A percentile compares a stretch with the other conserved stretches of the same genome.
phyloP scores from a whole-genome alignment of 64 coral and sea anemone species.

The Exaiptasia diaphana region DNA sequence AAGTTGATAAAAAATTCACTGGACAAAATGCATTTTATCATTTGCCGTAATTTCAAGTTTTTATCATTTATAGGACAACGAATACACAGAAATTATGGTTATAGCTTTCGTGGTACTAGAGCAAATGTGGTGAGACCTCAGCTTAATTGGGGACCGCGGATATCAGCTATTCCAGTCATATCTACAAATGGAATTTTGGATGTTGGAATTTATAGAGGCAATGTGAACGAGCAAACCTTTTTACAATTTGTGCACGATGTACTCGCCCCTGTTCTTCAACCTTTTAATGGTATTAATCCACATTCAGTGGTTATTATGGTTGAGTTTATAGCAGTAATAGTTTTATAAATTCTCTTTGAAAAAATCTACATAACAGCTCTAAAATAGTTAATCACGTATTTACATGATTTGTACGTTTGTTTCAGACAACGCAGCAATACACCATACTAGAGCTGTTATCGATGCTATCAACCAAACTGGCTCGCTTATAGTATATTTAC shows the following conservation, averaged over 20 bases:
- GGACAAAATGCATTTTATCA: no score
- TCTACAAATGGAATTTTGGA: constrained; percentile 51
- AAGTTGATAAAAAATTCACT: no score
- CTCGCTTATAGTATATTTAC: no score
- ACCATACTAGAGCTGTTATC: neutral
- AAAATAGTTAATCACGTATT: no score
- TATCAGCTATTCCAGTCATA: constrained; percentile 45
- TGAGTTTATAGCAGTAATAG: no score
- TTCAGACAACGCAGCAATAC: neutral
- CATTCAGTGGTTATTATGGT: constrained; percentile 34
- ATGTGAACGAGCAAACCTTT: constrained; percentile 43
- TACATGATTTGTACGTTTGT: neutral
- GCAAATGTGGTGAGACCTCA: neutral
- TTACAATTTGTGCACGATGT: neutral
- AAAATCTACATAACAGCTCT: neutral
- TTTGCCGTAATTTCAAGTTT: no score
- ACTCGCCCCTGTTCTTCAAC: constrained; percentile 11
- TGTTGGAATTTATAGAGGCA: constrained; percentile 37
- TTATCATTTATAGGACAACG: no score
- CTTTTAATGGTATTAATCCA: constrained; percentile 47
- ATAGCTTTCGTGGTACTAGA: constrained; percentile 7
- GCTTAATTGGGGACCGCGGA: constrained; percentile 21
- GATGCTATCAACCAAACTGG: neutral
- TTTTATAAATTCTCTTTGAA: no score
- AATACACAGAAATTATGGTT: no score